phyloP scores from a whole-genome alignment of 2,888 invertebrate species.

The Caenorhabditis macrosperma region DNA sequence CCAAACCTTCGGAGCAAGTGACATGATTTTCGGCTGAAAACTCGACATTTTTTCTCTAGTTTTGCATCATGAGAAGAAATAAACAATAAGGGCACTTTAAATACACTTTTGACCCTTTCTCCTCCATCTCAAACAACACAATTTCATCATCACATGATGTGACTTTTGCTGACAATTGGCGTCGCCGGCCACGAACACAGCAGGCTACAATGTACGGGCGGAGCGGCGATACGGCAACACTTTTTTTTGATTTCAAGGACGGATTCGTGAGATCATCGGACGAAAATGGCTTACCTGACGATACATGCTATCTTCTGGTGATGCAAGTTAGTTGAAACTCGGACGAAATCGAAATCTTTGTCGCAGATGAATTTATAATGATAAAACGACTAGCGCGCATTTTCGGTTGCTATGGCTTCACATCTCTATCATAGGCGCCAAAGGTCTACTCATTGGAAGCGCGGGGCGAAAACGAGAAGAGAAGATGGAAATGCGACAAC shows the following conservation, averaged over 20 bases:
- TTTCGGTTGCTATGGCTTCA: constrained; percentile 27
- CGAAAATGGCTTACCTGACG: too few relatives aligned
- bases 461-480: constrained; percentile 4
- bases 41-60: neutral
- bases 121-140: neutral
- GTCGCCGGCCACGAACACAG: neutral
- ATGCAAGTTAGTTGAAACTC: too few relatives aligned
- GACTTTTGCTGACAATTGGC: constrained; percentile 47
- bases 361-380: neutral
- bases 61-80: neutral
- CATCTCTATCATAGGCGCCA: neutral
- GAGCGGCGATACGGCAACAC: neutral
- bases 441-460: too few relatives aligned
- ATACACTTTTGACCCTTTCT: constrained; percentile 1
- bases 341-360: too few relatives aligned
- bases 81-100: constrained; percentile 1
- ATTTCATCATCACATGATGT: constrained; percentile 43
- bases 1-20: constrained; percentile 47
- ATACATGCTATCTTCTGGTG: too few relatives aligned
- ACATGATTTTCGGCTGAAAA: constrained; percentile 25
- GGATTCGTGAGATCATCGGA: neutral
- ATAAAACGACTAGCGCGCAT: neutral
- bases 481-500: neutral
- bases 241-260: constrained; percentile 11
- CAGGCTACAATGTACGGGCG: constrained; percentile 26